phyloP scores from a whole-genome alignment of 1,140 invertebrate species.

The Drosophila oshimai region DNA sequence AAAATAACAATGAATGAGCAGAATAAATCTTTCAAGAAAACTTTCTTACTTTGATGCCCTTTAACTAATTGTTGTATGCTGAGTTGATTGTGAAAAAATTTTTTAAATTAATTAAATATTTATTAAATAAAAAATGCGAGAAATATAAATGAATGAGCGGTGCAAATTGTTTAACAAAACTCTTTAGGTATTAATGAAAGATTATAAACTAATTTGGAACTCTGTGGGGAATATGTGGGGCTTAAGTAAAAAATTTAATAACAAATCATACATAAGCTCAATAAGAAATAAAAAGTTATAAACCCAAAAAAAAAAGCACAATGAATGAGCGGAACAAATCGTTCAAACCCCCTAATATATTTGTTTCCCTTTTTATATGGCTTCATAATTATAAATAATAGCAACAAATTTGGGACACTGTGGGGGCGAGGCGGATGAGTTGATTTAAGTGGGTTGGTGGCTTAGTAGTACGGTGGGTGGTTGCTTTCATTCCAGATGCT shows the following conservation, averaged over 20 bases:
- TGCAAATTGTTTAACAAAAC: neutral
- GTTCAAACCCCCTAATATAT: neutral
- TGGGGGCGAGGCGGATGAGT: slow-evolving; percentile 4
- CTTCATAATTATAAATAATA: slow-evolving; percentile 6
- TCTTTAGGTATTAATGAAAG: neutral
- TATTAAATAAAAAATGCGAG: slow-evolving; percentile 5
- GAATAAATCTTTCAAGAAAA: neutral
- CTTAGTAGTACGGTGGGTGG: neutral
- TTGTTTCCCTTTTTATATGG: neutral
- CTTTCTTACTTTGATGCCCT: neutral
- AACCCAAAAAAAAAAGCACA: neutral
- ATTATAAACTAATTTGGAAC: no score
- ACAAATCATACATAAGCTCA: neutral
- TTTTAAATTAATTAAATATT: neutral
- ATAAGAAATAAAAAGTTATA: neutral
- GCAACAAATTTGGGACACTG: neutral
- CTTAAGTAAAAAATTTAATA: neutral
- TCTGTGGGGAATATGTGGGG: neutral
- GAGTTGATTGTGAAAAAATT: no score
- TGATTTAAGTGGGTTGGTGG: slow-evolving; percentile 5
- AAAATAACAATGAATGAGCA: slow-evolving; percentile 31
- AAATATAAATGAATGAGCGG: slow-evolving; percentile 21
- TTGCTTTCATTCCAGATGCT: neutral
- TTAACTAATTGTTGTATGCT: no score
- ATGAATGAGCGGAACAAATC: slow-evolving; percentile 10